Conservation (phyloP, 2,888 invertebrate species). For the Parasteatoda lunata region DNA sequence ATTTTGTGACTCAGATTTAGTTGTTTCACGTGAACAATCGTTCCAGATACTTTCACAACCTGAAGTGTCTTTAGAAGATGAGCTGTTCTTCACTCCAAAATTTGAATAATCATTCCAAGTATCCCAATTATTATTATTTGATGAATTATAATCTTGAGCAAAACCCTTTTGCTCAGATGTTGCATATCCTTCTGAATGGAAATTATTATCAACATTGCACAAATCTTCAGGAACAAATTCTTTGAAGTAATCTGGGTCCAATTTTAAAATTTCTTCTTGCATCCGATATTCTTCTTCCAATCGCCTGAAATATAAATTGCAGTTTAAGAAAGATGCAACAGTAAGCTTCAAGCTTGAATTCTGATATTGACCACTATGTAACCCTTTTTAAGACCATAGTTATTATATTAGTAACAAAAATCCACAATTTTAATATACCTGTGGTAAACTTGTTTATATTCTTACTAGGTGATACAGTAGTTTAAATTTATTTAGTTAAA, state of each 20-base stretch:
- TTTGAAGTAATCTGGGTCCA: constrained; percentile 15
- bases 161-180: neutral
- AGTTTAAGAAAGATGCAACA: neutral
- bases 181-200: neutral
- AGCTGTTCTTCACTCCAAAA: too few species aligned
- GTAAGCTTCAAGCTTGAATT: neutral
- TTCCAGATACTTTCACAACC: too few species aligned
- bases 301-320: constrained; percentile 6
- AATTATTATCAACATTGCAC: neutral
- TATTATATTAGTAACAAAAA: neutral
- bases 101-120: too few species aligned
- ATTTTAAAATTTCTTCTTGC: constrained; percentile 15
- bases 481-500: too few species aligned
- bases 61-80: too few species aligned
- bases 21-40: too few species aligned
- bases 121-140: too few species aligned
- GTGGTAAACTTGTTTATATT: neutral
- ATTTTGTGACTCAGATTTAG: too few species aligned
- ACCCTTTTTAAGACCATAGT: neutral
- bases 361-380: neutral
- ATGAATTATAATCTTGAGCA: neutral
- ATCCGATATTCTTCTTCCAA: constrained; percentile 39
- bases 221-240: constrained; percentile 16
- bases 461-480: neutral
- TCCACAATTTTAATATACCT: neutral